Evolutionary conservation across 2,888 invertebrate genomes (phyloP).

Genomic region (Mimumesa dahlbomi): DNA sequence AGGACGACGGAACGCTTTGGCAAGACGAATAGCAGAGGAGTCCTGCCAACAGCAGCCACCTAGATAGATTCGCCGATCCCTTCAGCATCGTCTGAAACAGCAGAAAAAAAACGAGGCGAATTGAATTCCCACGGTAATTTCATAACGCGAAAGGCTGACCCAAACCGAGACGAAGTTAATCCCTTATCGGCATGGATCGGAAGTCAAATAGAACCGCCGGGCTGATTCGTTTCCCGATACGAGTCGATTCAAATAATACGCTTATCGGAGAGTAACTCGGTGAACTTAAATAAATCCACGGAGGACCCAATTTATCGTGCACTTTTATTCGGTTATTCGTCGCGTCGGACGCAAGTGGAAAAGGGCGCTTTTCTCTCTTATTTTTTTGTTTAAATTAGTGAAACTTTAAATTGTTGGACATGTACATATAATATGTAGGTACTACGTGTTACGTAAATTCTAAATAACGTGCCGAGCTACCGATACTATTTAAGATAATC

Average conservation of each 20-base stretch:
- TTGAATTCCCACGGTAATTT: slow-evolving; percentile 28
- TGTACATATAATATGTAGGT: too few relatives aligned
- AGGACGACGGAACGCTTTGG: slow-evolving; percentile 49
- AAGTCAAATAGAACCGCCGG: not conserved
- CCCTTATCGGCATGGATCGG: not conserved
- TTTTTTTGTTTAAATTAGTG: too few relatives aligned
- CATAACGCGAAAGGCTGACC: not conserved
- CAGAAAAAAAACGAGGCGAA: slow-evolving; percentile 24
- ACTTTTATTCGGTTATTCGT: slow-evolving; percentile 2
- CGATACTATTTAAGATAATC: too few relatives aligned
- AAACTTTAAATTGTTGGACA: too few relatives aligned
- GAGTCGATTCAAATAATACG: not conserved
- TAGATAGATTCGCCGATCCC: slow-evolving; percentile 42
- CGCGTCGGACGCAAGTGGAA: too few relatives aligned
- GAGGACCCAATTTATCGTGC: slow-evolving; percentile 2
- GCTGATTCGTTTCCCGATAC: slow-evolving; percentile 1
- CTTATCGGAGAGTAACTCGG: not conserved
- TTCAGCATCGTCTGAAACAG: slow-evolving; percentile 60
- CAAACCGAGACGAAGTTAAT: not conserved
- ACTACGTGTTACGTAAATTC: too few relatives aligned
- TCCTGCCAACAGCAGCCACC: slow-evolving; percentile 56
- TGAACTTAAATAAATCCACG: not conserved
- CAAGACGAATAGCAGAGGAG: slow-evolving; percentile 51
- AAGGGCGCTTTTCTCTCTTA: too few relatives aligned
- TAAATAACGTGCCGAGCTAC: too few relatives aligned